phyloP scores from a whole-genome alignment of 2,797 vertebrate species.

The Eidolon dupreanum region DNA sequence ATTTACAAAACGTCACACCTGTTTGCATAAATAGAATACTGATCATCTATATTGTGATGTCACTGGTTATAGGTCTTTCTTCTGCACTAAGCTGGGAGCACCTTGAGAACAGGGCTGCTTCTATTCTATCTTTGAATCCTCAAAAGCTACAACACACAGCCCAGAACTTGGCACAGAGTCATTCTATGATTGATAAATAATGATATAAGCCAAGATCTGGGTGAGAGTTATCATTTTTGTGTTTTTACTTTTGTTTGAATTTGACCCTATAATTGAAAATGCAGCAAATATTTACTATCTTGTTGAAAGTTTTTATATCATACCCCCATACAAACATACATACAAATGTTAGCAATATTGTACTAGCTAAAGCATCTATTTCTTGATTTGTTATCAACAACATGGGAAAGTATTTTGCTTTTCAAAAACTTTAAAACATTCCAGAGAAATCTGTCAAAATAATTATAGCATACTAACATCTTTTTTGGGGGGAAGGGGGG shows the following conservation, averaged over 20 bases:
- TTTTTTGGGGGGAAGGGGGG: not conserved
- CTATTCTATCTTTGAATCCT: not conserved
- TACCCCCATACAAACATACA: not conserved
- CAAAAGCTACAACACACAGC: not conserved
- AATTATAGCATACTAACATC: not conserved
- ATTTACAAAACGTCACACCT: not conserved
- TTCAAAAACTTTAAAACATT: not conserved
- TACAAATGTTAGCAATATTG: not conserved
- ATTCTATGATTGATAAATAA: not conserved
- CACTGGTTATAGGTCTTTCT: not conserved
- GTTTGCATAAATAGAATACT: not conserved
- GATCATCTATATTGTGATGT: not conserved
- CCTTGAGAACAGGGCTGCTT: not conserved
- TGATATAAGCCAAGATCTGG: not conserved
- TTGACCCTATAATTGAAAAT: not conserved
- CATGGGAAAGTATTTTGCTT: not conserved
- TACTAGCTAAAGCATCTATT: not conserved
- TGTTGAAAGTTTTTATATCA: not conserved
- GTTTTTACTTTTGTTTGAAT: not conserved
- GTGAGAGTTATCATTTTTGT: not conserved
- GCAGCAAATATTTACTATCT: not conserved
- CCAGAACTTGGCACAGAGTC: not conserved
- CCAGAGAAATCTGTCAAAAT: not conserved
- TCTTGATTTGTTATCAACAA: not conserved
- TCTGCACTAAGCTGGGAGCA: no score